A percentile compares a stretch with the other conserved stretches of the same genome.
Evolutionary conservation across 2,113 vertebrate species (phyloP).

Genomic region (Piaya cayana): DNA sequence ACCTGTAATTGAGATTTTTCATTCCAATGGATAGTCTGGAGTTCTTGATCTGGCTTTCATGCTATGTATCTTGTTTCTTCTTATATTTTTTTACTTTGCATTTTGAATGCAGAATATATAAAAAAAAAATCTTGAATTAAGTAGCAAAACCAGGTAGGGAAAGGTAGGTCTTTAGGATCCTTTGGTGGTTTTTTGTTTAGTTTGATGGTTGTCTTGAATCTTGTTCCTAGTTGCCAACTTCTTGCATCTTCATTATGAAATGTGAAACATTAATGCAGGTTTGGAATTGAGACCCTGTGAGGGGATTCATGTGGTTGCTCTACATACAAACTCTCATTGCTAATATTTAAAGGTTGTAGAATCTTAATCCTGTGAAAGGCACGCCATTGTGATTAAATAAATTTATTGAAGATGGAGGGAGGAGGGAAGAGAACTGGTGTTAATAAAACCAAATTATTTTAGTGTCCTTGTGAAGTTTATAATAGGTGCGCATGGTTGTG

Average conservation of each 20-base stretch:
- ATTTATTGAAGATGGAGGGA: neutral
- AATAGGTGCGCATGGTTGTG: slow-evolving; percentile 88
- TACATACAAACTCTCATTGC: neutral
- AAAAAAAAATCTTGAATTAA: neutral
- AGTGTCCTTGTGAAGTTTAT: slow-evolving; percentile 98
- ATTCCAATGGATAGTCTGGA: neutral
- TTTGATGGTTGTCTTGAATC: neutral
- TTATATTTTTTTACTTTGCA: neutral
- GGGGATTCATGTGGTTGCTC: neutral
- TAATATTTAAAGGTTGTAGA: neutral
- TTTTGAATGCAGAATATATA: neutral
- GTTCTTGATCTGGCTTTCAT: neutral
- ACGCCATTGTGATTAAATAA: neutral
- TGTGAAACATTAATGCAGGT: neutral
- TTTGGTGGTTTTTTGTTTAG: neutral
- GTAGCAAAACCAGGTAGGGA: neutral
- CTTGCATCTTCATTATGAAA: neutral
- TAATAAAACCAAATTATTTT: slow-evolving; percentile 68
- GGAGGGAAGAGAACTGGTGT: slow-evolving; percentile 40
- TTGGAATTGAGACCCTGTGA: neutral
- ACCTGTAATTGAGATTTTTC: neutral
- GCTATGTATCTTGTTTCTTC: neutral
- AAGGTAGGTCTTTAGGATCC: neutral
- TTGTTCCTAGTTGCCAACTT: neutral
- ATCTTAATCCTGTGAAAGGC: neutral